Conservation (phyloP, 2,797 vertebrate species). For the Acrossocheilus wenchowensis region DNA sequence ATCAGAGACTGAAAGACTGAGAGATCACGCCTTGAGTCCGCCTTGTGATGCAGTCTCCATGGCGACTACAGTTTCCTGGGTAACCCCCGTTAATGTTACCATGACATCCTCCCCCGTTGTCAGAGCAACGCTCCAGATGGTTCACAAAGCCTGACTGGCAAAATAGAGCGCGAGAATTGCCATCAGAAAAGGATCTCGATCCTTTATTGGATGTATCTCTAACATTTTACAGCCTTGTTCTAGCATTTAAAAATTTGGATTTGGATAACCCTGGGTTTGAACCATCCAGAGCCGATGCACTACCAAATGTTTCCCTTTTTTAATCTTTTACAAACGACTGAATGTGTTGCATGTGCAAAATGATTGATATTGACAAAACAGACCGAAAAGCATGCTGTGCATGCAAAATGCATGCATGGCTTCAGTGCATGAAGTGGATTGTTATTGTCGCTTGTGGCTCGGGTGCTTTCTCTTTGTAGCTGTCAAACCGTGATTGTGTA, state of each 20-base stretch:
- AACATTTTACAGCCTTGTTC: neutral
- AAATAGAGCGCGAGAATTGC: conserved; percentile 62
- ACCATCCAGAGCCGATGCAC: conserved; percentile 41
- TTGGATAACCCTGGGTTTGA: conserved; percentile 32
- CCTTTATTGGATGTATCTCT: conserved; percentile 1
- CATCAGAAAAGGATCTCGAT: conserved; percentile 33
- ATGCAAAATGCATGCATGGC: neutral
- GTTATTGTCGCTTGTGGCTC: conserved; percentile 5
- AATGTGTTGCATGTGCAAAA: conserved; percentile 11
- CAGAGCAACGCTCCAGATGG: conserved; percentile 84
- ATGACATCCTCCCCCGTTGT: conserved; percentile 84
- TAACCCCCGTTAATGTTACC: conserved; percentile 91
- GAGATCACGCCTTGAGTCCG: conserved; percentile 80
- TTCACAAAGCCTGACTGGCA: conserved; percentile 77
- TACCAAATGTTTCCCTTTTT: conserved; percentile 1
- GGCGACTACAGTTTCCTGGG: conserved; percentile 92
- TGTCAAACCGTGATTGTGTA: conserved; percentile 19
- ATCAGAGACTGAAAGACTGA: conserved; percentile 55
- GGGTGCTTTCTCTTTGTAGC: conserved; percentile 29
- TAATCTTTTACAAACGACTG: neutral
- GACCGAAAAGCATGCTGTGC: neutral
- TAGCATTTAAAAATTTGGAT: conserved; percentile 7
- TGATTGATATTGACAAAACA: neutral
- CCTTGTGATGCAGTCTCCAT: conserved; percentile 94
- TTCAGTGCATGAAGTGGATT: neutral